Percentiles rank a stretch among this genome's conserved stretches.
These are phyloP conservation scores for Tyto alba DNA, from an alignment of 2,113 vertebrate genomes.

Conservation along the genomic window DNA sequence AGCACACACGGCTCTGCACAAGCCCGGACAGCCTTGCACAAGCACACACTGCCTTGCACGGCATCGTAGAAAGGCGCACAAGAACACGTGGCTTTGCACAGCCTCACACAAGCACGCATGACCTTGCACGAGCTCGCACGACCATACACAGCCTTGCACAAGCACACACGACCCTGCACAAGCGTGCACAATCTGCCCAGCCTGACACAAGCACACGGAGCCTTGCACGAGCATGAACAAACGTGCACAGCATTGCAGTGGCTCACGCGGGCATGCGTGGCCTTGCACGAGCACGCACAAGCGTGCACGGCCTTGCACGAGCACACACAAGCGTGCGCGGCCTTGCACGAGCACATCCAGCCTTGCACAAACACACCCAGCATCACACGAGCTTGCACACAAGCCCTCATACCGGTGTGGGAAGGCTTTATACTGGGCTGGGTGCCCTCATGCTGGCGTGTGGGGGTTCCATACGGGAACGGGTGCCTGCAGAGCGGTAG, in stretches of 20 bases:
- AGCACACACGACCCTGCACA: too few relatives aligned
- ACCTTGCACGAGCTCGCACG: too few relatives aligned
- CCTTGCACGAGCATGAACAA: too few relatives aligned
- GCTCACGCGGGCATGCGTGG: background rate
- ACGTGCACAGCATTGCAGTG: too few relatives aligned
- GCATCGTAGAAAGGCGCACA: too few relatives aligned
- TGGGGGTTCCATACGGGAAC: rapidly evolving
- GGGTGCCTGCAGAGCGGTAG: too few relatives aligned
- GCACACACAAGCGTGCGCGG: background rate
- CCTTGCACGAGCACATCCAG: background rate
- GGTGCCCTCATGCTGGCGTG: background rate
- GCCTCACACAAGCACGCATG: background rate
- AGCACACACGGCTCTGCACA: background rate
- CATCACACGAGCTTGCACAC: background rate
- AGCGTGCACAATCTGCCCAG: too few relatives aligned
- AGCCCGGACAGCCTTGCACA: background rate
- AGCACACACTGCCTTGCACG: background rate
- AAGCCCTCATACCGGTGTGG: background rate
- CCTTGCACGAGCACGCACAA: background rate
- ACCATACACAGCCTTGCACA: background rate
- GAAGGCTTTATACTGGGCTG: rapidly evolving
- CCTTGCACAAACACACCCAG: too few relatives aligned
- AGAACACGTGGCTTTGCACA: too few relatives aligned
- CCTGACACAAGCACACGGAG: too few relatives aligned
- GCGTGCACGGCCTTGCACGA: too few relatives aligned